These are phyloP conservation scores for Drosophila emarginata DNA, from an alignment of 2,888 invertebrate species.

Conservation along the genomic window DNA sequence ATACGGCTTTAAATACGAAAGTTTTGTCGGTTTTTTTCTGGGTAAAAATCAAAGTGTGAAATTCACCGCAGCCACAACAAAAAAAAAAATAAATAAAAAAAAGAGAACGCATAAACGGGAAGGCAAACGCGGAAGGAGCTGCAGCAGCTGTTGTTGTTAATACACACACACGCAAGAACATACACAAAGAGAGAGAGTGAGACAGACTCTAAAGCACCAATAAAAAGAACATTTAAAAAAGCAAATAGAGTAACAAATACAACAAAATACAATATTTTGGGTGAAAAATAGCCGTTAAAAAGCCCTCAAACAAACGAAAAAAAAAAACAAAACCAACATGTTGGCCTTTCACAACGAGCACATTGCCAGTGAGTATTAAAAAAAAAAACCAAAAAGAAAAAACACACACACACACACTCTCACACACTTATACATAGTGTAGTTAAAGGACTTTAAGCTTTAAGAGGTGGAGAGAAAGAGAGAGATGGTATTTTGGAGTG, in stretches of 20 bases:
- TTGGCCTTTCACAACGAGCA: conserved; percentile 83
- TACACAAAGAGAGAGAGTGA: neutral
- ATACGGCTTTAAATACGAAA: conserved; percentile 52
- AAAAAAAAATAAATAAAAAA: no score
- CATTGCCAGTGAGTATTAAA: conserved; percentile 81
- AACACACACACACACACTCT: neutral
- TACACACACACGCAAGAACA: neutral
- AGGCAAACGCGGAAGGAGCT: conserved; percentile 28
- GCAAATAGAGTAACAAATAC: conserved; percentile 11
- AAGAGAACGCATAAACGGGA: conserved; percentile 1
- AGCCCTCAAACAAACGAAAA: conserved; percentile 33
- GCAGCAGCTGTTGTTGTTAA: conserved; percentile 33
- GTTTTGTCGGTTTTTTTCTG: conserved; percentile 39
- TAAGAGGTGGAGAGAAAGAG: conserved; percentile 7
- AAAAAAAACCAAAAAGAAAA: conserved; percentile 12
- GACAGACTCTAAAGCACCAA: conserved; percentile 42
- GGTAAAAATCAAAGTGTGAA: conserved; percentile 56
- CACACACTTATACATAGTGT: neutral
- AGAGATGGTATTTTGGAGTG: neutral
- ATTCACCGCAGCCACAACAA: conserved; percentile 41
- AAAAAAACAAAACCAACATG: conserved; percentile 68
- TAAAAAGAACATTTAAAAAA: conserved; percentile 60
- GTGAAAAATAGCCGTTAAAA: conserved; percentile 10
- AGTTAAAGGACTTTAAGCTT: conserved; percentile 28
- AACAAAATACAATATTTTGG: conserved; percentile 17